A percentile compares a stretch with the other conserved stretches of the same genome.
These are phyloP conservation scores for Saccostrea glomerata DNA, from an alignment of 1,140 invertebrate genomes.

Conservation along the genomic window DNA sequence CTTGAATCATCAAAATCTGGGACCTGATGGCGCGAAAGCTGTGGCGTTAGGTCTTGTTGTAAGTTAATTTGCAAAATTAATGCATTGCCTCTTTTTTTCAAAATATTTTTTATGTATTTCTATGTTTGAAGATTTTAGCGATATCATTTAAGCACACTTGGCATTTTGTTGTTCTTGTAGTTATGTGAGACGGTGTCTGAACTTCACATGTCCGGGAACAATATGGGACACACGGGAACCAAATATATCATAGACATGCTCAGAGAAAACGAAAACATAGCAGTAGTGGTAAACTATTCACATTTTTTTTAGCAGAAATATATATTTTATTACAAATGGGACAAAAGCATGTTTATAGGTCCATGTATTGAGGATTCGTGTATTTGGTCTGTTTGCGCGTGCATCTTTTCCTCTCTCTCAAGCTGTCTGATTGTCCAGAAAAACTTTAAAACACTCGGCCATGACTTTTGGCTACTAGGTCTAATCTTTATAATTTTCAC, in stretches of 20 bases:
- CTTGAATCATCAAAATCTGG: slow-evolving; percentile 50
- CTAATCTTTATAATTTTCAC: too few species aligned
- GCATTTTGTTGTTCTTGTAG: slow-evolving; percentile 19
- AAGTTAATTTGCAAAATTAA: slow-evolving; percentile 1
- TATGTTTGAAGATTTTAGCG: too few species aligned
- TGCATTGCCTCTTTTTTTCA: background rate
- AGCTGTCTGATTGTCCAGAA: too few species aligned
- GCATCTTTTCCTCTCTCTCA: background rate
- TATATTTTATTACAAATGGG: background rate
- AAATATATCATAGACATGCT: slow-evolving; percentile 55
- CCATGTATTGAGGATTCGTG: background rate
- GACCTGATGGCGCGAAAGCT: slow-evolving; percentile 48
- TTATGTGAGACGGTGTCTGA: slow-evolving; percentile 46
- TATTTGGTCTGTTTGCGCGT: background rate
- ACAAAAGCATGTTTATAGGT: background rate
- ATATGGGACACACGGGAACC: slow-evolving; percentile 50
- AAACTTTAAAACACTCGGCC: too few species aligned
- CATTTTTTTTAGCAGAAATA: background rate
- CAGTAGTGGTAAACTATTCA: slow-evolving; percentile 42
- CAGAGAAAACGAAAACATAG: slow-evolving; percentile 48
- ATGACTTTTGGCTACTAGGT: too few species aligned
- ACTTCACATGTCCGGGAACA: slow-evolving; percentile 47
- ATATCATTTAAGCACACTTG: background rate
- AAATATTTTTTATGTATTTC: background rate
- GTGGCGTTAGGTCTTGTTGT: slow-evolving; percentile 55